Evolutionary conservation across 2,113 vertebrate species (phyloP).

Genomic region (Epinephelus moara): DNA sequence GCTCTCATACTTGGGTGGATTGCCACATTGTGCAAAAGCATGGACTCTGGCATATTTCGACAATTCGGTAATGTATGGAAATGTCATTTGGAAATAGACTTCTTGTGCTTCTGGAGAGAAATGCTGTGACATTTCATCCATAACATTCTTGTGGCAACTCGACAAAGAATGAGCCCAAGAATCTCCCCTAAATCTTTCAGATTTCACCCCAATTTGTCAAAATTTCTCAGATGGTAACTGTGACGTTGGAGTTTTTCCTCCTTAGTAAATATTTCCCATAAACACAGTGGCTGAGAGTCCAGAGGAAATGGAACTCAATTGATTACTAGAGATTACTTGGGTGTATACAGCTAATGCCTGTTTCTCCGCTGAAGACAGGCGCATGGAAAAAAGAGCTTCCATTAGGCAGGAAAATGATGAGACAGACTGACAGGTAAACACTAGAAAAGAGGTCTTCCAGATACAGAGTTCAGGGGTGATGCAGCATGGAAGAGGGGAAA

Average conservation of each 20-base stretch:
- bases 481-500: neutral
- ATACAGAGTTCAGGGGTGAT: neutral
- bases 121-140: neutral
- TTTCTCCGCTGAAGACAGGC: slow-evolving; percentile 3
- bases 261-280: slow-evolving; percentile 13
- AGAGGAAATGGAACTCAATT: slow-evolving; percentile 52
- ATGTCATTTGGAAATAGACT: neutral
- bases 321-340: slow-evolving; percentile 18
- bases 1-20: slow-evolving; percentile 7
- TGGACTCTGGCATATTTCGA: slow-evolving; percentile 13
- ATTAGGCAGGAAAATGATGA: neutral
- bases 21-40: slow-evolving; percentile 24
- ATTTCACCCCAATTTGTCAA: neutral
- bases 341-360: slow-evolving; percentile 26
- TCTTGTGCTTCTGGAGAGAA: neutral
- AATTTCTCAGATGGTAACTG: neutral
- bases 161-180: neutral
- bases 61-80: slow-evolving; percentile 6
- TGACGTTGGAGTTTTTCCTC: neutral
- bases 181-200: neutral
- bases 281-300: neutral
- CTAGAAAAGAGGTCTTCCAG: neutral
- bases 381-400: slow-evolving; percentile 13
- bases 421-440: neutral
- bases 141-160: neutral